Conservation (phyloP, 1,140 invertebrate genomes). For the Bicyclus anynana region DNA sequence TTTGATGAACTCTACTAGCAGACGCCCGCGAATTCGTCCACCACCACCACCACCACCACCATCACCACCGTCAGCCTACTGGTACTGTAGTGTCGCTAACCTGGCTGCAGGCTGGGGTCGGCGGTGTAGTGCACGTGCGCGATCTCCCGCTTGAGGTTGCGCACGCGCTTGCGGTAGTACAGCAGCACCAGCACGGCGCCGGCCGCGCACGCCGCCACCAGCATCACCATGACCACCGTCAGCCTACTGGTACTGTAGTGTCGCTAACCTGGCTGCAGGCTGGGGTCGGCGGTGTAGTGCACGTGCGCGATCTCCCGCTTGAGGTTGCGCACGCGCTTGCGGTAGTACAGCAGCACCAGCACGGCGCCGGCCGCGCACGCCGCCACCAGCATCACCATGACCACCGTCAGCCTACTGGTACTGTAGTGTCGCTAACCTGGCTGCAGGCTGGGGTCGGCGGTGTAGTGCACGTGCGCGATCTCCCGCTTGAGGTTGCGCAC, state of each 20-base stretch:
- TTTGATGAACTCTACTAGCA: too few relatives aligned
- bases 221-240: constrained; percentile 81
- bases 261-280: constrained; percentile 78
- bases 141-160: constrained; percentile 90
- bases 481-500: constrained; percentile 90
- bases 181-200: constrained; percentile 81
- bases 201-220: constrained; percentile 81
- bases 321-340: constrained; percentile 85
- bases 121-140: constrained; percentile 93
- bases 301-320: constrained; percentile 93
- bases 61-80: constrained; percentile 81
- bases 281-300: constrained; percentile 91
- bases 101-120: constrained; percentile 83
- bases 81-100: constrained; percentile 46
- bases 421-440: constrained; percentile 74
- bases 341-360: constrained; percentile 86
- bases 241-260: constrained; percentile 56
- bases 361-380: constrained; percentile 81
- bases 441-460: constrained; percentile 84
- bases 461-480: constrained; percentile 92
- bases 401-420: constrained; percentile 77
- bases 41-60: constrained; percentile 82
- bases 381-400: constrained; percentile 82
- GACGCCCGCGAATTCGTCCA: constrained; percentile 80
- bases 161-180: constrained; percentile 87